Evolutionary conservation across 1,140 invertebrate genomes (phyloP).

Genomic region (Xylocopa sonorina): DNA sequence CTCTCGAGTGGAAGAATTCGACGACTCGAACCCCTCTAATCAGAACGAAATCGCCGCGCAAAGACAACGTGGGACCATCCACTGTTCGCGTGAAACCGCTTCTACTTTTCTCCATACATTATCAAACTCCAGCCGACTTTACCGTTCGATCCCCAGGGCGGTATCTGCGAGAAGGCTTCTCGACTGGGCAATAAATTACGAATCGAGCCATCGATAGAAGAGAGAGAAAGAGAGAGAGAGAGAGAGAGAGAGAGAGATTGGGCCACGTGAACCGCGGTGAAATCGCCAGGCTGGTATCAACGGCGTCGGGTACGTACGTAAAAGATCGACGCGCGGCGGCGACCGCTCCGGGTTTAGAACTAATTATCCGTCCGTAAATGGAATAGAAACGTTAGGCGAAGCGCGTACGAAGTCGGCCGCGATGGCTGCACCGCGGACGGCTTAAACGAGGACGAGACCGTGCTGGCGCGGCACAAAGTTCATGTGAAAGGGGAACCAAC

Average conservation of each 20-base stretch:
- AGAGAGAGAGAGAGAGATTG: conserved; percentile 40
- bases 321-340: conserved; percentile 46
- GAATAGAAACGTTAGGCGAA: conserved; percentile 61
- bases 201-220: conserved; percentile 5
- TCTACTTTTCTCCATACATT: background rate
- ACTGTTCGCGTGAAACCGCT: background rate
- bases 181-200: conserved; percentile 22
- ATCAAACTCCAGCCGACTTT: background rate
- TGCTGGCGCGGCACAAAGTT: conserved; percentile 72
- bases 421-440: conserved; percentile 24
- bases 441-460: conserved; percentile 75
- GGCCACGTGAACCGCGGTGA: conserved; percentile 40
- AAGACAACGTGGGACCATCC: too few relatives aligned
- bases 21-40: too few relatives aligned
- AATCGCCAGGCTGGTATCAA: conserved; percentile 29
- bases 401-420: conserved; percentile 34
- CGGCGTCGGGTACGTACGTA: background rate
- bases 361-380: conserved; percentile 66
- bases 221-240: conserved; percentile 39
- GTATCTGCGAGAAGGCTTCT: background rate
- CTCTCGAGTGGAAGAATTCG: too few relatives aligned
- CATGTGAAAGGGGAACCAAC: conserved; percentile 78
- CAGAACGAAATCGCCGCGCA: too few relatives aligned
- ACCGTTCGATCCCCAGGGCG: background rate
- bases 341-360: conserved; percentile 39